Conservation (phyloP, 2,888 invertebrate species). For the Drosophila vallismaia region DNA sequence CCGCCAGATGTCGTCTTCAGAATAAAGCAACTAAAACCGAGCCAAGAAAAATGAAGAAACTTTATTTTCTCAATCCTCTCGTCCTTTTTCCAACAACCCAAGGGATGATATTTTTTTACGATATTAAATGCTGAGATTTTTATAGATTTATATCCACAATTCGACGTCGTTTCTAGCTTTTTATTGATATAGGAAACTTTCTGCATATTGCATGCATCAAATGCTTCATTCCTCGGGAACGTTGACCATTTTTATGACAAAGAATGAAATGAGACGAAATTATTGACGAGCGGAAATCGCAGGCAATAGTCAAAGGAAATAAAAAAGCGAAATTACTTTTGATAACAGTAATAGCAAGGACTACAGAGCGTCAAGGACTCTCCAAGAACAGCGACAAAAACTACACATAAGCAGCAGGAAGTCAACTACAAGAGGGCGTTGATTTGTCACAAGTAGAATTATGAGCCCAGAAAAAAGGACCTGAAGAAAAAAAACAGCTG, state of each 20-base stretch:
- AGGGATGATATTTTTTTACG: conserved; percentile 59
- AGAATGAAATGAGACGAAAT: conserved; percentile 77
- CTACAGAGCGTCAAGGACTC: conserved; percentile 30
- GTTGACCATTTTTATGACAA: conserved; percentile 73
- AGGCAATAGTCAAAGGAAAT: conserved; percentile 79
- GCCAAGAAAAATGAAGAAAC: conserved; percentile 46
- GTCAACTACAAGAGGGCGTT: conserved; percentile 76
- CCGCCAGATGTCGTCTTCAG: conserved; percentile 43
- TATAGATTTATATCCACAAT: conserved; percentile 72
- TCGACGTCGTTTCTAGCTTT: conserved; percentile 51
- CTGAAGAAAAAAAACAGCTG: conserved; percentile 55
- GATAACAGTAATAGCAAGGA: conserved; percentile 66
- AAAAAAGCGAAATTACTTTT: conserved; percentile 78
- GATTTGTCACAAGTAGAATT: conserved; percentile 77
- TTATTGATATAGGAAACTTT: conserved; percentile 77
- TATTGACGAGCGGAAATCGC: conserved; percentile 77
- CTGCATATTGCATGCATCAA: conserved; percentile 79
- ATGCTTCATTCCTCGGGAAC: conserved; percentile 53
- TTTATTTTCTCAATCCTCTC: conserved; percentile 20
- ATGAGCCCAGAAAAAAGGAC: conserved; percentile 58
- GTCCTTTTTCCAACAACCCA: not conserved
- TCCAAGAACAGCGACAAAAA: conserved; percentile 44
- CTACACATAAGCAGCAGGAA: conserved; percentile 63
- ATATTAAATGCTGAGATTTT: conserved; percentile 69
- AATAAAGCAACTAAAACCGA: conserved; percentile 42